Evolutionary conservation across 2,113 vertebrate genomes (phyloP).

Genomic region (Trachemys scripta): DNA sequence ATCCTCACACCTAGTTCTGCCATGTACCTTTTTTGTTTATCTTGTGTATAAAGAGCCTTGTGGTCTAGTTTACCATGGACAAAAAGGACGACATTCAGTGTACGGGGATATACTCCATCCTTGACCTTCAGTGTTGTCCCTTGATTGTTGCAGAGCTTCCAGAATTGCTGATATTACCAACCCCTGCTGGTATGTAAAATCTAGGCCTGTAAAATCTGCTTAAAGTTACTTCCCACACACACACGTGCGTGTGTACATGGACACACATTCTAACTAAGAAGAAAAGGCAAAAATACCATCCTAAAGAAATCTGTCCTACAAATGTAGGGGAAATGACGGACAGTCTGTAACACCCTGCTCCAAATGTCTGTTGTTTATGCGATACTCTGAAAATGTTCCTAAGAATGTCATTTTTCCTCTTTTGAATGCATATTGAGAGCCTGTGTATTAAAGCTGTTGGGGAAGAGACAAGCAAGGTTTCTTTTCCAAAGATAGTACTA

Average conservation of each 20-base stretch:
- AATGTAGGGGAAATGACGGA: not conserved
- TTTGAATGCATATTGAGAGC: conserved; percentile 7
- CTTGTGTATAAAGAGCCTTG: not conserved
- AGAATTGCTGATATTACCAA: rapidly evolving
- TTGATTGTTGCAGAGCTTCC: not conserved
- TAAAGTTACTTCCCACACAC: not conserved
- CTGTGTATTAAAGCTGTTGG: not conserved
- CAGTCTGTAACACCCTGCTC: not conserved
- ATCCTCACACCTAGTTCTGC: not conserved
- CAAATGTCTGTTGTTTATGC: not conserved
- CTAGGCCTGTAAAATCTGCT: not conserved
- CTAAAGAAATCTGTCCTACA: not conserved
- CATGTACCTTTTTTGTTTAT: not conserved
- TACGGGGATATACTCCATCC: not conserved
- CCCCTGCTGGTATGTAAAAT: not conserved
- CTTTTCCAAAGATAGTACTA: not conserved
- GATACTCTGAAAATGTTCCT: not conserved
- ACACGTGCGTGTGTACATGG: too few species aligned
- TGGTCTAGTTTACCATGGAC: not conserved
- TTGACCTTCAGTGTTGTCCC: not conserved
- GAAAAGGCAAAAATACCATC: conserved; percentile 16
- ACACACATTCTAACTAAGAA: not conserved
- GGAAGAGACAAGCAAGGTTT: not conserved
- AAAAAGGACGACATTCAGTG: not conserved
- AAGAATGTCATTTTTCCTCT: not conserved